Conservation (phyloP, 1,140 invertebrate genomes). For the Eufriesea mexicana region DNA sequence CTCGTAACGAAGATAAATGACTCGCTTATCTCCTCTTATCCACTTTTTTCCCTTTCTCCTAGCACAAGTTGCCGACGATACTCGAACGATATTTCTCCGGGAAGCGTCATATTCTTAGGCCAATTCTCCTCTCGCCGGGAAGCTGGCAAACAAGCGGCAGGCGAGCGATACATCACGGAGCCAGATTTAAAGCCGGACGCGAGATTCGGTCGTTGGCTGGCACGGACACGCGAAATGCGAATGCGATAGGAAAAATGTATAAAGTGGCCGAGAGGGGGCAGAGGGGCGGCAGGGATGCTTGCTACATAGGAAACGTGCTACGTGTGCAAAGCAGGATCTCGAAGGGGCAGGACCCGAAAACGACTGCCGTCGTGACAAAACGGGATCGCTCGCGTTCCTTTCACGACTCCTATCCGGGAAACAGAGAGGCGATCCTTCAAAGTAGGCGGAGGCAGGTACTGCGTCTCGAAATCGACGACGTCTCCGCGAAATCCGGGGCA, state of each 20-base stretch:
- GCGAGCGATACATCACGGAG: slow-evolving; percentile 66
- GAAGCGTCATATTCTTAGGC: slow-evolving; percentile 1
- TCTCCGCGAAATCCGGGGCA: neutral
- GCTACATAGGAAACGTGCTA: slow-evolving; percentile 64
- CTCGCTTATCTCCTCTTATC: neutral
- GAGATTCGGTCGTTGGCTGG: slow-evolving; percentile 54
- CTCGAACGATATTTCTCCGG: neutral
- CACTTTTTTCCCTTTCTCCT: neutral
- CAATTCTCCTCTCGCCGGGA: too few species aligned
- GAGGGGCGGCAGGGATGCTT: neutral
- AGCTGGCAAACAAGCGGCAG: slow-evolving; percentile 1
- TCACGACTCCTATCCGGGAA: slow-evolving; percentile 2
- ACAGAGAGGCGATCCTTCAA: slow-evolving; percentile 11
- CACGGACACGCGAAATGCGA: slow-evolving; percentile 58
- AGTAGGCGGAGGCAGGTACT: slow-evolving; percentile 29
- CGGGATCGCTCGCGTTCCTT: slow-evolving; percentile 53
- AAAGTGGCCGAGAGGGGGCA: slow-evolving; percentile 12
- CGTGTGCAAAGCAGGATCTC: slow-evolving; percentile 60
- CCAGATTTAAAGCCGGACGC: slow-evolving; percentile 69
- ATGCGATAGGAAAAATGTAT: slow-evolving; percentile 70
- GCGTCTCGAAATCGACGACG: slow-evolving; percentile 3
- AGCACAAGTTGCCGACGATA: neutral
- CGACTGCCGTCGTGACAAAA: slow-evolving; percentile 60
- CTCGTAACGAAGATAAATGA: slow-evolving; percentile 6
- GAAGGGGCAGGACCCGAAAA: slow-evolving; percentile 59